A percentile compares a stretch with the other conserved stretches of the same genome.
Evolutionary conservation across 2,113 vertebrate species (phyloP).

Genomic region (Chlamydotis undulata): DNA sequence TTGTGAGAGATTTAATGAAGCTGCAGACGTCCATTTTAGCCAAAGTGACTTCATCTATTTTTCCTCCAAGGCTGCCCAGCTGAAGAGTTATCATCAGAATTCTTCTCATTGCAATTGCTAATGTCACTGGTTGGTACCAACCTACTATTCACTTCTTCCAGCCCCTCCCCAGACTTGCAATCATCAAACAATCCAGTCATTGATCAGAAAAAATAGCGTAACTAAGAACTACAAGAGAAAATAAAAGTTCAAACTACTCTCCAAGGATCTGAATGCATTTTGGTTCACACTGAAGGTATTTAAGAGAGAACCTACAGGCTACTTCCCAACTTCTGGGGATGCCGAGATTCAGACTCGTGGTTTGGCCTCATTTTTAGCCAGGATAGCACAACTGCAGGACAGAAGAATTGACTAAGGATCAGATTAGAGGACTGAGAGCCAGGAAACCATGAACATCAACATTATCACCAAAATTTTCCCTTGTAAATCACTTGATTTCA

Average conservation of each 20-base stretch:
- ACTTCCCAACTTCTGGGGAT: not conserved
- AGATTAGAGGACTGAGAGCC: not conserved
- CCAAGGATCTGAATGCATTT: not conserved
- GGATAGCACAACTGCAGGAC: not conserved
- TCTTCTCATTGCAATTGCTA: not conserved
- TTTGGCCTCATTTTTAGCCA: not conserved
- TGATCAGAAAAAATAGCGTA: not conserved
- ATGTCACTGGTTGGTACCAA: not conserved
- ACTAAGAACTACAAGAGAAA: not conserved
- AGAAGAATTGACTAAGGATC: not conserved
- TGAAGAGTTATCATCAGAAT: constrained; percentile 23
- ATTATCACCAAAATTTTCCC: not conserved
- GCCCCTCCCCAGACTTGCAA: not conserved
- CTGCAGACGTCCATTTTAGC: constrained; percentile 51
- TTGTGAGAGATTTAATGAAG: constrained; percentile 3
- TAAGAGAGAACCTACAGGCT: not conserved
- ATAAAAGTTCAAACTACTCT: not conserved
- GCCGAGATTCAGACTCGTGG: not conserved
- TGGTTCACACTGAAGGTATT: not conserved
- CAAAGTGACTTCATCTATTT: constrained; percentile 56
- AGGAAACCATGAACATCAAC: constrained; percentile 9
- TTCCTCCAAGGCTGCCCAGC: constrained; percentile 52
- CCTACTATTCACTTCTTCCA: not conserved
- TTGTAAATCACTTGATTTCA: not conserved
- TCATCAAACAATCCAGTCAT: not conserved